These are phyloP conservation scores for Timema podura DNA, from an alignment of 2,888 invertebrate genomes.

Conservation along the genomic window DNA sequence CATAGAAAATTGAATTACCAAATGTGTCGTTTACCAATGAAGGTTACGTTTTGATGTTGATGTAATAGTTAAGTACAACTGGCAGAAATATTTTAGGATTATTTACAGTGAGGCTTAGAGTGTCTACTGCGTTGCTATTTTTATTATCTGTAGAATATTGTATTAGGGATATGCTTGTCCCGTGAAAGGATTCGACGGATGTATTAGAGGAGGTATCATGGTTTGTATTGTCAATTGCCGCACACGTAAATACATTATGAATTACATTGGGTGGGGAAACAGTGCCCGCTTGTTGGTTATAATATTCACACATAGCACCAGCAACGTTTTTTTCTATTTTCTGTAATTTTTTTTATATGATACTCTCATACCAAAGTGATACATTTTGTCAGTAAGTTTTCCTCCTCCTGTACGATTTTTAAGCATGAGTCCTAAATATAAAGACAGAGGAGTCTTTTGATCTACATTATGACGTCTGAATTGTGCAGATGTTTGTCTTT, in stretches of 20 bases:
- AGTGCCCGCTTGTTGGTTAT: not conserved
- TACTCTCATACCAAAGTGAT: conserved; percentile 10
- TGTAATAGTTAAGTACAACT: not conserved
- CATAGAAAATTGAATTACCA: not conserved
- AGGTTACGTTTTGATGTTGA: conserved; percentile 12
- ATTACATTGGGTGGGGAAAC: conserved; percentile 8
- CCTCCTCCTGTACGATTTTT: not conserved
- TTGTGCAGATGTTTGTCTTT: not conserved
- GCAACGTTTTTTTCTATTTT: not conserved
- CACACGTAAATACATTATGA: conserved; percentile 14
- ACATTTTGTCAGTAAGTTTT: not conserved
- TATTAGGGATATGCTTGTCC: conserved; percentile 12
- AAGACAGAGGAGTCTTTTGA: not conserved
- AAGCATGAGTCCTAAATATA: conserved; percentile 7
- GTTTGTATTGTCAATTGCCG: conserved; percentile 14
- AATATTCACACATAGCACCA: not conserved
- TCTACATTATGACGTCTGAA: not conserved
- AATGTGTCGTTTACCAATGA: not conserved
- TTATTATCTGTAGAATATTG: not conserved
- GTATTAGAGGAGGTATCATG: conserved; percentile 17
- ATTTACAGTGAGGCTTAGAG: not conserved
- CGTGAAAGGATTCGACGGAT: conserved; percentile 12
- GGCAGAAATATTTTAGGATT: not conserved
- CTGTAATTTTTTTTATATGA: not conserved
- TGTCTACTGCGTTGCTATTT: not conserved